These are phyloP conservation scores for Gallinago undulata DNA, from an alignment of 2,113 vertebrate species.

Conservation along the genomic window DNA sequence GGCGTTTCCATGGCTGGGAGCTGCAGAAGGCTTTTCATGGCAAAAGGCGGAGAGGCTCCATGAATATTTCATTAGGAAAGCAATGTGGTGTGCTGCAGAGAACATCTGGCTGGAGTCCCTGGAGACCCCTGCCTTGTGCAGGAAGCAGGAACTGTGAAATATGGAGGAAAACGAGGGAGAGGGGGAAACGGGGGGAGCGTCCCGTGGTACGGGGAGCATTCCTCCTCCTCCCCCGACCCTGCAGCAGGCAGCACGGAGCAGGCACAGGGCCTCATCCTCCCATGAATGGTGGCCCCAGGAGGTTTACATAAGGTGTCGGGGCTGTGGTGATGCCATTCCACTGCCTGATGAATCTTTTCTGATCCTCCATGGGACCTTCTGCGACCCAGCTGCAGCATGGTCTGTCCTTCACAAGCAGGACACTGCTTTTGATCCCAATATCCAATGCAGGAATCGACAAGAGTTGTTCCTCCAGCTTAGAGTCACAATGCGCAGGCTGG, in stretches of 20 bases:
- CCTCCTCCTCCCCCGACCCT: not conserved
- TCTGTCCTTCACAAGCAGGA: not conserved
- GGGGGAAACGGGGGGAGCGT: not conserved
- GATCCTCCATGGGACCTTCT: fast-evolving
- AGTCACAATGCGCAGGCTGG: fast-evolving
- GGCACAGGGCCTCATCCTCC: fast-evolving
- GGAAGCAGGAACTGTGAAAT: constrained; percentile 75
- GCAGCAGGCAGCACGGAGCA: fast-evolving
- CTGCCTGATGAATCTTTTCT: not conserved
- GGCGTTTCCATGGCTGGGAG: constrained; percentile 7
- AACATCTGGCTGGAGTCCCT: constrained; percentile 77
- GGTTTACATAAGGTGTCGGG: not conserved
- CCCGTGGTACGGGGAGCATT: not conserved
- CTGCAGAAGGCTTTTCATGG: constrained; percentile 60
- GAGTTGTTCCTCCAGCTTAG: not conserved
- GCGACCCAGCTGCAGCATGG: fast-evolving
- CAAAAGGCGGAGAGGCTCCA: constrained; percentile 52
- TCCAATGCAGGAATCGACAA: not conserved
- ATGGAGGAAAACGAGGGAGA: constrained; percentile 33
- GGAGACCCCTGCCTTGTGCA: constrained; percentile 64
- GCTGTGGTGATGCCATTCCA: fast-evolving
- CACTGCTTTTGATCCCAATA: not conserved
- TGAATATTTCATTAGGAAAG: constrained; percentile 74
- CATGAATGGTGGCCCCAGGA: fast-evolving
- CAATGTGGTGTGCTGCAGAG: constrained; percentile 61